Conservation (phyloP, 1,140 invertebrate genomes). For the Archivesica marissinica region DNA sequence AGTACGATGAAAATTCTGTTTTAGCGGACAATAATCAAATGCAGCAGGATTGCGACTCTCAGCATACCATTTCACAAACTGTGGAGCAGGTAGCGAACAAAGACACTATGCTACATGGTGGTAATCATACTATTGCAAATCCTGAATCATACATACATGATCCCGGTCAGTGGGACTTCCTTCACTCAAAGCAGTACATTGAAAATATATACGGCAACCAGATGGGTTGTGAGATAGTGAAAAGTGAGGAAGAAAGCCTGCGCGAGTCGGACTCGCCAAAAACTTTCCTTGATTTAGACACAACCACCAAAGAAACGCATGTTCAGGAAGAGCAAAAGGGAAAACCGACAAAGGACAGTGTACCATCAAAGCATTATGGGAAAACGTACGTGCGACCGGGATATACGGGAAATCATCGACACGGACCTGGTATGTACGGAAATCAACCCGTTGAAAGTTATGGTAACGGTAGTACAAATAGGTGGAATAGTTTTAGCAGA, state of each 20-base stretch:
- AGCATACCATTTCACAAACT: constrained; percentile 28
- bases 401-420: neutral
- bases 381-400: constrained; percentile 14
- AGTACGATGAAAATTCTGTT: constrained; percentile 60
- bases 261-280: constrained; percentile 59
- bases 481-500: constrained; percentile 48
- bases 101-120: constrained; percentile 19
- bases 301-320: constrained; percentile 57
- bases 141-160: constrained; percentile 29
- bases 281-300: constrained; percentile 56
- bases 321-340: constrained; percentile 16
- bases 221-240: constrained; percentile 47
- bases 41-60: constrained; percentile 29
- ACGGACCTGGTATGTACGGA: constrained; percentile 7
- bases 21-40: constrained; percentile 42
- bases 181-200: constrained; percentile 60
- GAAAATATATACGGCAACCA: constrained; percentile 56
- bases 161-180: constrained; percentile 53
- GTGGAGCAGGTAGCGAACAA: constrained; percentile 27
- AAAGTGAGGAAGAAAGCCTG: constrained; percentile 44
- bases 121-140: constrained; percentile 20
- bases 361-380: constrained; percentile 47
- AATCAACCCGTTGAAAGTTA: constrained; percentile 50
- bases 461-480: constrained; percentile 11
- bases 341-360: constrained; percentile 6